Base-by-base conservation (phyloP, 2,113 vertebrate species). In the Struthio camelus region DNA sequence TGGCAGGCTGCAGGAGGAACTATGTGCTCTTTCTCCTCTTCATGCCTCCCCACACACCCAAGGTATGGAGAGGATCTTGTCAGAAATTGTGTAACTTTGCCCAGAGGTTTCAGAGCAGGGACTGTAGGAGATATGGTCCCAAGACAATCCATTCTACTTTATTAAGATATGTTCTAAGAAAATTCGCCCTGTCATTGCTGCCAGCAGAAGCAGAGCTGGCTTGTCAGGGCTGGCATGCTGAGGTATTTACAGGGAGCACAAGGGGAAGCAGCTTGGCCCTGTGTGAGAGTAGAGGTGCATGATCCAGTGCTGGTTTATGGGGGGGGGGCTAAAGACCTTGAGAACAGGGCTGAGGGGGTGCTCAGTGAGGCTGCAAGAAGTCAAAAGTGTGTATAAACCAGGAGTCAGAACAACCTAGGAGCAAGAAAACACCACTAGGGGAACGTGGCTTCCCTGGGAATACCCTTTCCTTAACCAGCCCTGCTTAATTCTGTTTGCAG, bases 31-130 rank as follows among this genome's bases (percentile, higher is more conserved):
- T 20, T 32, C 65, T 69, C 40, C 18, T 64, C 66, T 67, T 75
- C 38, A 16, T 38, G 18, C 34, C 30, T 19, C 48, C 16, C 24
- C 0, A 10, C 1, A 1, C 24, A 24, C 24, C 20, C 30, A 32
- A 27, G 38, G 53, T 56, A 34, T 8, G 44, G 56, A 62, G 22
- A 6, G 1, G 2, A 66, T 66, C 36, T 71, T 19, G 17, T 46
- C 23, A 70, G 56, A 78, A 79, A 53, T 16, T 16, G 54, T 42
- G 8, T 64, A 46, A 38, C 15, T 73, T 18, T 88, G 48, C 42
- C 48, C 42, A 14, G 4, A 38, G 62, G 34, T 40, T 80, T 80
- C 67, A 61, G 54, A 42, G n/a, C 54, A 80, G 13, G n/a, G 24
- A 38, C 17, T 58, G 30, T 14, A 44, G 30, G 3, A 66, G 34